These are phyloP conservation scores for Matsumyia berberina DNA, from an alignment of 2,888 invertebrate genomes.

Conservation along the genomic window DNA sequence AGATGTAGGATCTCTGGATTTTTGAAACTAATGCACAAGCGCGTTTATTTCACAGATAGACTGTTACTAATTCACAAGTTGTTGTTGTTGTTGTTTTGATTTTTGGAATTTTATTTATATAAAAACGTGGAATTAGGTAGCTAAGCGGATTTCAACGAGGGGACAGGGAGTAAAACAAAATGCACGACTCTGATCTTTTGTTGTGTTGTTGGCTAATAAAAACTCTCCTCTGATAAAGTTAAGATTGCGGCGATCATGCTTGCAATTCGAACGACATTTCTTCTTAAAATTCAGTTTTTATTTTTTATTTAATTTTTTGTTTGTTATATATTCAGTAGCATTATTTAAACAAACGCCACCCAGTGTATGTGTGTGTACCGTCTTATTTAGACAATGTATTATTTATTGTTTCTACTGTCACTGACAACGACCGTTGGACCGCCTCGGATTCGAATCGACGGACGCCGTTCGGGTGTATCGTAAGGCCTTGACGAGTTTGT, in stretches of 20 bases:
- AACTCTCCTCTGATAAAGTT: slow-evolving; percentile 50
- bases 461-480: slow-evolving; percentile 84
- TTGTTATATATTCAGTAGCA: slow-evolving; percentile 50
- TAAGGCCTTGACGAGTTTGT: slow-evolving; percentile 84
- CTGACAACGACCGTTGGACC: slow-evolving; percentile 82
- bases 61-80: slow-evolving; percentile 43
- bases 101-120: slow-evolving; percentile 28
- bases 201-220: slow-evolving; percentile 54
- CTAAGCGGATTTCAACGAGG: slow-evolving; percentile 43
- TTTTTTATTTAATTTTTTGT: slow-evolving; percentile 38
- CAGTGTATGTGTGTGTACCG: slow-evolving; percentile 32
- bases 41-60: slow-evolving; percentile 46
- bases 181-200: slow-evolving; percentile 59
- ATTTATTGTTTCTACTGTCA: slow-evolving; percentile 84
- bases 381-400: slow-evolving; percentile 83
- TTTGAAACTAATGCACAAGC: slow-evolving; percentile 46
- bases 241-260: slow-evolving; percentile 55
- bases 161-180: slow-evolving; percentile 40
- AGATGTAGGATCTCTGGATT: slow-evolving; percentile 32
- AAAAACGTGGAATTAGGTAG: slow-evolving; percentile 27
- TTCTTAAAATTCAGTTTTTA: slow-evolving; percentile 47
- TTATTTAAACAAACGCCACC: slow-evolving; percentile 61
- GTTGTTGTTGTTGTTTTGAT: slow-evolving; percentile 4
- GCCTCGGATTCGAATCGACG: slow-evolving; percentile 84
- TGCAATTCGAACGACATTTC: slow-evolving; percentile 53